Conservation (phyloP, 2,888 invertebrate genomes). For the Erebia epiphron region DNA sequence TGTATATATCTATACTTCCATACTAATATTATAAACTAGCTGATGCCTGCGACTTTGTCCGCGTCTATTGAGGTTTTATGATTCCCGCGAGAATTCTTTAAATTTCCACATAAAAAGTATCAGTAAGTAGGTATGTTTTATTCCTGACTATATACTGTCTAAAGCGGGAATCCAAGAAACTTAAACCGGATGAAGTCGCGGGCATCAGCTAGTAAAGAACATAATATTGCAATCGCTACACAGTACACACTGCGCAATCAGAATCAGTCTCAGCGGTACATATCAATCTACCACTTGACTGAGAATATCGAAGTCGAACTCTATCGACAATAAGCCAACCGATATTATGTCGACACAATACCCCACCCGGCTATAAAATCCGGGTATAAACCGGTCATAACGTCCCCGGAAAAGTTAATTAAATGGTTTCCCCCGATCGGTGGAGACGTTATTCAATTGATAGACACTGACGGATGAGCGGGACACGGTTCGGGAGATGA, state of each 20-base stretch:
- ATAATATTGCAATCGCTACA: background rate
- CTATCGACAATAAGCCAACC: conserved; percentile 65
- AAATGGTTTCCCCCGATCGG: conserved; percentile 61
- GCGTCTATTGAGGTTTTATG: no score
- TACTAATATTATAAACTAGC: no score
- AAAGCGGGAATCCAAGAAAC: no score
- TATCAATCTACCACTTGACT: conserved; percentile 52
- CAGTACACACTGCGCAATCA: conserved; percentile 5
- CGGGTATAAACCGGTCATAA: conserved; percentile 67
- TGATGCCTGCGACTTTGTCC: no score
- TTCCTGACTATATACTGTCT: no score
- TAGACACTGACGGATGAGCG: conserved; percentile 45
- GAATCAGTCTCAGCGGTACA: conserved; percentile 17
- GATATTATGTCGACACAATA: conserved; percentile 75
- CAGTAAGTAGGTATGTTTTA: no score
- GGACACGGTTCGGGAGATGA: conserved; percentile 18
- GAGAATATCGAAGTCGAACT: conserved; percentile 43
- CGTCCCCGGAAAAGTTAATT: conserved; percentile 69
- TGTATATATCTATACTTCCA: no score
- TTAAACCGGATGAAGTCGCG: no score
- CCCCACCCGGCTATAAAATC: conserved; percentile 59
- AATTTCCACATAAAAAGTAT: no score
- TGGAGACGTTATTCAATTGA: conserved; percentile 64
- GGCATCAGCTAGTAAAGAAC: background rate
- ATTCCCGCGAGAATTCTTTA: no score